Evolutionary conservation across 2,113 vertebrate genomes (phyloP), one percentile per base, ranked within the genome.

Genomic region (Cairina moschata): DNA sequence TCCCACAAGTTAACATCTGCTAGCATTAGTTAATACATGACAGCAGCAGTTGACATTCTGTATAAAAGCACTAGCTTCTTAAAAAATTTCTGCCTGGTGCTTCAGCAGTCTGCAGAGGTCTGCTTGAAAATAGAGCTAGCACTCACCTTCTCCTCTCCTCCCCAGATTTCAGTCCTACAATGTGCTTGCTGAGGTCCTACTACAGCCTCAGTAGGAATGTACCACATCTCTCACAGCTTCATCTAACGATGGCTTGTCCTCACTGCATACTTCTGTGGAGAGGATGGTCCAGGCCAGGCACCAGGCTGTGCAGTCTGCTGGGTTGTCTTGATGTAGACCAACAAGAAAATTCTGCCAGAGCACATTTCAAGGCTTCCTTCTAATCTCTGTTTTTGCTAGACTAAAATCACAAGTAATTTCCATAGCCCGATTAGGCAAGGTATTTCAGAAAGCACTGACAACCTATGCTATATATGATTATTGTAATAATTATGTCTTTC

Each of bases 391-490:
- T 97, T 97, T 95, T 83, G 72, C 95, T 88, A 90, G 69, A 68
- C 40, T 86, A 89, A 95, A 96, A 96, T 96, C 90, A 97, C 73
- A 97, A 84, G 88, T 54, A 38, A 91, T 96, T 93, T 96, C 94
- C 93, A 94, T 69, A 93, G 95, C 82, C 6, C 62, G 40, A 93
- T 97, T 96, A 97, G 87, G 75, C 62, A 96, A 84, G 67, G 95
- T 96, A 85, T 97, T 97, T 96, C 93, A 94, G 95, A 97, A 98
- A 97, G 94, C 84, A 95, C n/a, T 93, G 88, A 96, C 95, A 97
- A 95, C 76, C 87, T 91, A 72, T 82, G 77, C 91, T 91, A 93
- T 92, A 93, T 92, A 82, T 84, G 65, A 96, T 96, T 97, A 95
- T 88, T 95, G 90, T 93, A 97, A 97, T 95, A 98, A 97, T 80